Base-by-base conservation (phyloP, 2,888 invertebrate species). In the Villa cingulata region DNA sequence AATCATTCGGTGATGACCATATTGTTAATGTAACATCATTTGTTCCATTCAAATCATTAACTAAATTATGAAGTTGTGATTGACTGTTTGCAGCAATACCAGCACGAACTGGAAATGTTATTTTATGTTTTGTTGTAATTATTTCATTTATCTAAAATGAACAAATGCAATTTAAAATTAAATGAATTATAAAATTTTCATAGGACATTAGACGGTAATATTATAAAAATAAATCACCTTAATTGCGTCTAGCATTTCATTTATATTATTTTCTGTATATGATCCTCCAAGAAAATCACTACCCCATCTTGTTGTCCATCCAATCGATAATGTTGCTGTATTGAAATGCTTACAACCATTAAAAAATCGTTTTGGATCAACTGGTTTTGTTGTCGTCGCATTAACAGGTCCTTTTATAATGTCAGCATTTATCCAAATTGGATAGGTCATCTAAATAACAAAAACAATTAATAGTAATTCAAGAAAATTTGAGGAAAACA, bases 381-480 rank as follows among this genome's bases (percentile, higher is more conserved):
- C 80, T 0, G 85, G 83, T 39, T 59, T 63, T 0, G 71, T 61
- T 15, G 63, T 60, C 4, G 70, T 72, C 10, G 74, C 65, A 48
- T 80, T 74, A 1, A 82, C 75, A 1, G 90, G 90, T 0, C 91
- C 91, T 0, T 70, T 52, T 0, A 68, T 52, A 38, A 92, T 86
- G 64, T 92, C 92, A 0, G 91, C 90, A 64, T 92, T 92, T 48
- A 92, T 65, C 86, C 88, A 89, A 4, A 92, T 62, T 0, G 89
- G 89, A 58, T 80, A 80, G 0, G 67, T 71, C 56, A 80, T 70
- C 84, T 87, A 64, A 38, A 65, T 60, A 52, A 53, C 51, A 55
- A 48, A 32, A 44, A 32, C 3, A 29, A 29, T 9, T 27, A 44
- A 37, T n/a, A n/a, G n/a, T n/a, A n/a, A n/a, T n/a, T n/a, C n/a